Evolutionary conservation across 2,797 vertebrate species (phyloP), one percentile per base, ranked within the genome.

Genomic region (Mus spretus): DNA sequence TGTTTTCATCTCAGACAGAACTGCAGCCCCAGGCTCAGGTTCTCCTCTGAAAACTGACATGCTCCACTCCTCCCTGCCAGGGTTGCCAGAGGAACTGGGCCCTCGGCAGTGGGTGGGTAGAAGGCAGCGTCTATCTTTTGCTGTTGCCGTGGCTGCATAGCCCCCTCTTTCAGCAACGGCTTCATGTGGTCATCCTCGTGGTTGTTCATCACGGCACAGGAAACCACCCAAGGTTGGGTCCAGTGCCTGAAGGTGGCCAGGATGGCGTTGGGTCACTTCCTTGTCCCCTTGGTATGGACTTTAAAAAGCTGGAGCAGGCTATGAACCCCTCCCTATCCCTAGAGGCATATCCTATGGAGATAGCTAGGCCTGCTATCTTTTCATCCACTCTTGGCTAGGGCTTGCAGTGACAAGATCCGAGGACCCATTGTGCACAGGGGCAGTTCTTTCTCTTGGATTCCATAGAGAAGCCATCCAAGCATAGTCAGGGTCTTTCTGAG

Each of bases 221-320:
- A 74, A 13, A 2, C 22, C 10, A 31, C 44, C 13, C 13, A 44
- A 1, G 17, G 44, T 63, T n/a, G 55, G 8, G 47, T 50, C 5
- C 2, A 15, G 31, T 26, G 0, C 20, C 10, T 11, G 9, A 0
- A 1, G 34, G 40, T 11, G 1, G 15, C 0, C n/a, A 34, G 9
- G 55, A 24, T 12, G 2, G 13, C 3, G 13, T 26, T 26, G 44
- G 65, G 8, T 2, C 20, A 11, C 65, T 70, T 28, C 67, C 14
- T 10, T 17, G 37, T 61, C 15, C 53, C 40, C 34, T n/a, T 11
- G 0, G 19, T 0, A 0, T 24, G 22, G 31, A 8, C 24, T 67
- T 85, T 61, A n/a, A 40, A 31, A 17, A 40, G 11, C 15, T 24
- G 19, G n/a, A 74, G 17, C 13, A 0, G 10, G 2, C 13, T 8